These are phyloP conservation scores for Antrozous pallidus DNA, from an alignment of 2,797 vertebrate species.

Conservation along the genomic window DNA sequence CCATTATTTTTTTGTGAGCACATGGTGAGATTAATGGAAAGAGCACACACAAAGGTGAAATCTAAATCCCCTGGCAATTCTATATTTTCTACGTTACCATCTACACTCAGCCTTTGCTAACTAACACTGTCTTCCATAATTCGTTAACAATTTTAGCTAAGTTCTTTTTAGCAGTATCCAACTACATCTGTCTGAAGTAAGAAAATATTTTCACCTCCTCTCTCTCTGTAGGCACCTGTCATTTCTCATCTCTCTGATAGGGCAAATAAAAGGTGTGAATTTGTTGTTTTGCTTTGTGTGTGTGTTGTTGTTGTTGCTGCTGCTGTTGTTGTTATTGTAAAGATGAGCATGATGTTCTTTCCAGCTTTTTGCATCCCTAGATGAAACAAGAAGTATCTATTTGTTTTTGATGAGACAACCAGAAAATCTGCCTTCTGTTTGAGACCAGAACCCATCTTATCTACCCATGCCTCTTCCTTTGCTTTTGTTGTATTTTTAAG, in stretches of 20 bases:
- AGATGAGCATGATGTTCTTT: neutral
- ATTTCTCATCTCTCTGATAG: neutral
- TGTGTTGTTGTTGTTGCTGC: neutral
- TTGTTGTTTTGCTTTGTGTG: neutral
- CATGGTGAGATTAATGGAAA: neutral
- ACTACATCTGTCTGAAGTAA: neutral
- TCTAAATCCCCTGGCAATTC: neutral
- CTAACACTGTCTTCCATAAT: neutral
- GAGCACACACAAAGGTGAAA: neutral
- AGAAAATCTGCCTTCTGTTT: neutral
- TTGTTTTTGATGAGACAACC: neutral
- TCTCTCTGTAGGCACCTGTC: neutral
- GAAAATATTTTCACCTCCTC: neutral
- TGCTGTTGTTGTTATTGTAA: neutral
- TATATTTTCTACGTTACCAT: neutral
- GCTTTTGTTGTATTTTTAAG: neutral
- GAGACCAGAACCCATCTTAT: neutral
- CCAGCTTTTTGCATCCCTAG: neutral
- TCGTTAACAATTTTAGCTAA: neutral
- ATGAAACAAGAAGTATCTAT: neutral
- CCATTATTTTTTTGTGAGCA: neutral
- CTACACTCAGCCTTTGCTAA: neutral
- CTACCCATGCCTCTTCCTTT: neutral
- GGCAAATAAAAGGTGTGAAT: neutral
- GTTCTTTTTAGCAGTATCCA: neutral